Percentiles rank a stretch among this genome's conserved stretches.
These are phyloP conservation scores for Scomberomorus guttatus DNA, from an alignment of 2,797 vertebrate species.

Conservation along the genomic window DNA sequence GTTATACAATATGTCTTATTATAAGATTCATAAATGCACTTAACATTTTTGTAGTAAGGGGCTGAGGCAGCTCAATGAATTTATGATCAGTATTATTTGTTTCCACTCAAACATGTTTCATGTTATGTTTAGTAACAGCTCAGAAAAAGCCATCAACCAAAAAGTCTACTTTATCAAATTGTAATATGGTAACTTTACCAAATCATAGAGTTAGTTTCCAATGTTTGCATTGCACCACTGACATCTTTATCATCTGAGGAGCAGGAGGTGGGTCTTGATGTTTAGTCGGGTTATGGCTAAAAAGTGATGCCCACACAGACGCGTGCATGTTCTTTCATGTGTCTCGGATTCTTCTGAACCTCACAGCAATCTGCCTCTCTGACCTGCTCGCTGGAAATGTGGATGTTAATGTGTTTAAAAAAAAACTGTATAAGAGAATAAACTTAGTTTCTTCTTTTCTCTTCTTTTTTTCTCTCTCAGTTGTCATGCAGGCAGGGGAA, in stretches of 20 bases:
- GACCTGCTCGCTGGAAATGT: constrained; percentile 17
- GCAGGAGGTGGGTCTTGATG: constrained; percentile 8
- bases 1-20: constrained; percentile 17
- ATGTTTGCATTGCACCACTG: not conserved
- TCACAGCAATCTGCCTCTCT: constrained; percentile 4
- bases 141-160: constrained; percentile 3
- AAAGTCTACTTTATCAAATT: not conserved
- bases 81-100: constrained; percentile 9
- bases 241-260: constrained; percentile 41
- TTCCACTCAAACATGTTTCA: not conserved
- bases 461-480: not conserved
- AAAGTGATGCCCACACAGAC: constrained; percentile 37
- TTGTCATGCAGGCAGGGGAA: not conserved
- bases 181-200: not conserved
- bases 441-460: not conserved
- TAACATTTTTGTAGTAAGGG: constrained; percentile 2
- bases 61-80: not conserved
- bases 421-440: not conserved
- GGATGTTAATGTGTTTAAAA: constrained; percentile 32
- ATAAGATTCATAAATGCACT: constrained; percentile 44
- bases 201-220: not conserved
- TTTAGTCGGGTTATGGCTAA: constrained; percentile 27
- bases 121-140: not conserved
- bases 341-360: constrained; percentile 21
- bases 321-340: constrained; percentile 29